A percentile compares a stretch with the other conserved stretches of the same genome.
phyloP scores from a whole-genome alignment of 2,113 vertebrate species.

The Pongo abelii region DNA sequence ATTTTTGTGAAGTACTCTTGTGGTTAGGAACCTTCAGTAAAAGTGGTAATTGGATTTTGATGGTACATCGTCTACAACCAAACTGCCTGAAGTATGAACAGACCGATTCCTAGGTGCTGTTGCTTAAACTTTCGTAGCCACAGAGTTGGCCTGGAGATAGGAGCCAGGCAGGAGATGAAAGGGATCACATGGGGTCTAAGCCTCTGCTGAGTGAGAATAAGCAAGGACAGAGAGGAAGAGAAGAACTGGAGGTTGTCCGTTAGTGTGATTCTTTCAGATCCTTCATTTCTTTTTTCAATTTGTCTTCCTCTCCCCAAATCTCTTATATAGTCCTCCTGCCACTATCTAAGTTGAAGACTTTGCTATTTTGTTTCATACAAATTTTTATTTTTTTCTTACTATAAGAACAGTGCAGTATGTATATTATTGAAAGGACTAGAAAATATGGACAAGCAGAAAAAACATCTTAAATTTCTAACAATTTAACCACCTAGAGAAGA shows the following conservation, averaged over 20 bases:
- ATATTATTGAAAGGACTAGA: not conserved
- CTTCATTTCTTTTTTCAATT: not conserved
- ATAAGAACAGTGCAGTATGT: not conserved
- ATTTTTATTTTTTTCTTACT: constrained; percentile 16
- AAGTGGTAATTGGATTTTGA: constrained; percentile 74
- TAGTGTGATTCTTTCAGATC: not conserved
- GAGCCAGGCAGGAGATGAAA: constrained; percentile 26
- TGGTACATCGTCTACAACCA: constrained; percentile 61
- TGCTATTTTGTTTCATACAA: not conserved
- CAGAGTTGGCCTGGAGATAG: constrained; percentile 48
- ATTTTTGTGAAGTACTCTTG: constrained; percentile 59
- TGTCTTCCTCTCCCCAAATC: rapidly evolving
- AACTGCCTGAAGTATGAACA: constrained; percentile 50
- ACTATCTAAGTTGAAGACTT: not conserved
- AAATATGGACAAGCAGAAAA: not conserved
- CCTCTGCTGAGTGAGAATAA: not conserved
- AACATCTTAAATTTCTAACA: not conserved
- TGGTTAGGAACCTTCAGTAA: constrained; percentile 55
- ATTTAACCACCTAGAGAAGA: not conserved
- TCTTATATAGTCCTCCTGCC: not conserved
- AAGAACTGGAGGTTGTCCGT: not conserved
- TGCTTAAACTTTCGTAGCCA: not conserved
- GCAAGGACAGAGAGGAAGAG: not conserved
- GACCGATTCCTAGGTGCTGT: constrained; percentile 42
- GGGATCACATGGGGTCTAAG: not conserved